A percentile compares a stretch with the other conserved stretches of the same genome.
phyloP scores from a whole-genome alignment of 2,113 vertebrate species.

The Tenebrosternarchus preto region DNA sequence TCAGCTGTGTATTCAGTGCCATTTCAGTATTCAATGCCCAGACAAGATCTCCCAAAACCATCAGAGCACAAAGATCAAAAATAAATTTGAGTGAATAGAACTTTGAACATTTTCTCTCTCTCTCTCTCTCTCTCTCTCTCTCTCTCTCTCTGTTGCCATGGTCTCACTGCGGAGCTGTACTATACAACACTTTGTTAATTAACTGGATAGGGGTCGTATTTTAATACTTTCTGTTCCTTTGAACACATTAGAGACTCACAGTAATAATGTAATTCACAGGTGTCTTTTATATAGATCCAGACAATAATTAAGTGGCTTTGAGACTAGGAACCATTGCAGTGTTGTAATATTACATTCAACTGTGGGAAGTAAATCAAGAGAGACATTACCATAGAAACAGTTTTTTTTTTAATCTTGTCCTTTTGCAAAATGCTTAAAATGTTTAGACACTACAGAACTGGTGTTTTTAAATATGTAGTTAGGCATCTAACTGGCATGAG shows the following conservation, averaged over 20 bases:
- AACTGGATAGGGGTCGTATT: conserved; percentile 1
- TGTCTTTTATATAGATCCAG: not conserved
- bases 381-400: not conserved
- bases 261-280: conserved; percentile 9
- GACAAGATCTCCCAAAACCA: conserved; percentile 5
- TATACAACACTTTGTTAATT: conserved; percentile 20
- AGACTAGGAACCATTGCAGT: not conserved
- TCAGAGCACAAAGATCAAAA: not conserved
- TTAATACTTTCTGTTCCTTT: not conserved
- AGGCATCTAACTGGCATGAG: no score
- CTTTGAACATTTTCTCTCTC: not conserved
- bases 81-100: not conserved
- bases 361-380: not conserved
- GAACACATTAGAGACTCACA: not conserved
- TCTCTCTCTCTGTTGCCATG: not conserved
- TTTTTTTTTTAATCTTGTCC: not conserved
- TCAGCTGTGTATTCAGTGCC: not conserved
- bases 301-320: conserved; percentile 8
- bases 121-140: not conserved
- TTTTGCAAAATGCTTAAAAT: not conserved
- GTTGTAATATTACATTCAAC: not conserved
- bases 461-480: no score
- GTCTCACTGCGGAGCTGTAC: not conserved
- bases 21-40: not conserved
- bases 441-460: not conserved